Conservation (phyloP, 2,113 vertebrate genomes). For the Parotia lawesii region DNA sequence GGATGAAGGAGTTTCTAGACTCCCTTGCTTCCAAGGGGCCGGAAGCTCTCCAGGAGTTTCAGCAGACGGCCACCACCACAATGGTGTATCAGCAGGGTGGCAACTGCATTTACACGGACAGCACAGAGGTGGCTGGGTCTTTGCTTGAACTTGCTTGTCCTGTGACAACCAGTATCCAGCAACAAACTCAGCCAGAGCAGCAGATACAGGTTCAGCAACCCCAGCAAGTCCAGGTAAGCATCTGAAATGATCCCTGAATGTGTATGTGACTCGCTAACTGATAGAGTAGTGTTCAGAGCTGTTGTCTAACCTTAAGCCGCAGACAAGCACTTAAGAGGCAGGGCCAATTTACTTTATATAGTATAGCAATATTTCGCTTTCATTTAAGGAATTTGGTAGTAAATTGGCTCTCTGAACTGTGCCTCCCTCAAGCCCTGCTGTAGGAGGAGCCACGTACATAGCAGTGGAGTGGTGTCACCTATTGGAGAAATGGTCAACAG, state of each 20-base stretch:
- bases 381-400: neutral
- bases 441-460: neutral
- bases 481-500: neutral
- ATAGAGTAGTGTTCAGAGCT: neutral
- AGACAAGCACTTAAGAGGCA: neutral
- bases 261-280: neutral
- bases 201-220: conserved; percentile 81
- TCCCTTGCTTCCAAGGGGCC: conserved; percentile 92
- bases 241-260: neutral
- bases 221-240: conserved; percentile 81
- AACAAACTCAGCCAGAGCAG: conserved; percentile 77
- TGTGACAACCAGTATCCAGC: conserved; percentile 85
- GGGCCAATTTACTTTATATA: neutral
- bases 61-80: conserved; percentile 87
- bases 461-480: conserved; percentile 11
- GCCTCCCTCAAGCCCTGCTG: neutral
- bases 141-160: conserved; percentile 96
- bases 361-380: neutral
- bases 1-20: conserved; percentile 99
- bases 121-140: conserved; percentile 98
- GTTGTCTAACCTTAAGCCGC: neutral
- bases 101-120: conserved; percentile 97
- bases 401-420: neutral
- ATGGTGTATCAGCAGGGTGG: conserved; percentile 95
- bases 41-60: conserved; percentile 95